These are phyloP conservation scores for Catharus minimus DNA, from an alignment of 2,113 vertebrate genomes.

Conservation along the genomic window DNA sequence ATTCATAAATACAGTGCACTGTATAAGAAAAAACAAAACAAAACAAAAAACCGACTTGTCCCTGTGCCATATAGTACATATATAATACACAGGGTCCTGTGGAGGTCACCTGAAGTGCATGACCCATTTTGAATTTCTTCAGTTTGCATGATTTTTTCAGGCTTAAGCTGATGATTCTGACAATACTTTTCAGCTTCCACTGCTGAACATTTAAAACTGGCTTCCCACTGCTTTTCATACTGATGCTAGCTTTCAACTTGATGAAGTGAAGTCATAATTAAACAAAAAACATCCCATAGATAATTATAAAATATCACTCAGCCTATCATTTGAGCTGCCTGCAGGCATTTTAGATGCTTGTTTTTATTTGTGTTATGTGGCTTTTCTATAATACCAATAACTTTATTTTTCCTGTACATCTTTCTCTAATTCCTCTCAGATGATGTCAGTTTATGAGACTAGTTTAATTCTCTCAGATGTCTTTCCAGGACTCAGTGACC, in stretches of 20 bases:
- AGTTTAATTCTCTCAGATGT: slow-evolving; percentile 42
- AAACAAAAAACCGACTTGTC: background rate
- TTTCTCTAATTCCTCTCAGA: slow-evolving; percentile 10
- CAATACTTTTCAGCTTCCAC: background rate
- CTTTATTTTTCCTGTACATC: background rate
- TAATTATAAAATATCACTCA: background rate
- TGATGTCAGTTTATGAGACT: slow-evolving; percentile 24
- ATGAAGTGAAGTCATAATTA: slow-evolving; percentile 21
- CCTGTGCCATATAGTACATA: background rate
- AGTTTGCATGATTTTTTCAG: background rate
- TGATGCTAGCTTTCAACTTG: background rate
- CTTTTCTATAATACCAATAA: background rate
- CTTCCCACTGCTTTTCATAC: background rate
- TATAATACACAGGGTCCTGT: background rate
- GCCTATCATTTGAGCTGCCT: background rate
- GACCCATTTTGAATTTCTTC: background rate
- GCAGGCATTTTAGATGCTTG: background rate
- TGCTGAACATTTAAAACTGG: background rate
- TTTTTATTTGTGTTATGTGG: background rate
- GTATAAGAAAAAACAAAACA: background rate
- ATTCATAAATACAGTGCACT: background rate
- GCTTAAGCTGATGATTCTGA: background rate
- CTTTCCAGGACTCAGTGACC: slow-evolving; percentile 46
- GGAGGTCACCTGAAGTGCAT: slow-evolving; percentile 19
- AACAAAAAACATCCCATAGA: background rate